These are phyloP conservation scores for Laothoe populi DNA, from an alignment of 2,888 invertebrate species.

Conservation along the genomic window DNA sequence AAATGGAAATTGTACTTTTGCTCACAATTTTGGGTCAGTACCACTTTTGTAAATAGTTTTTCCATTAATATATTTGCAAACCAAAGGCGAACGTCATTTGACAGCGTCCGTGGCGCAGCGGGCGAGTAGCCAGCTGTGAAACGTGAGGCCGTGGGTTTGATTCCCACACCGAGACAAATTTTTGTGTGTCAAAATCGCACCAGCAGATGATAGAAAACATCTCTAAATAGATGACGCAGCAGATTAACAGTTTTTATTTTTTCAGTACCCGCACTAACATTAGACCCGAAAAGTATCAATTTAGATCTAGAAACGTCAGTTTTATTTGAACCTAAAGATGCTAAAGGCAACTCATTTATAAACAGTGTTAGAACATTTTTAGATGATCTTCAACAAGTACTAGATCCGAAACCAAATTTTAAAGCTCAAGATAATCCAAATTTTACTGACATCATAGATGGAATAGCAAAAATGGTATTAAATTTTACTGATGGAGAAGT, in stretches of 20 bases:
- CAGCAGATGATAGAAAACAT: no score
- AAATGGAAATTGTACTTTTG: background rate
- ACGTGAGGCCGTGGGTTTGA: no score
- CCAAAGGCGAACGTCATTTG: no score
- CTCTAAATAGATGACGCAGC: no score
- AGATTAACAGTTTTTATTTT: no score
- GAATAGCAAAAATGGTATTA: background rate
- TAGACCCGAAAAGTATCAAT: slow-evolving; percentile 3
- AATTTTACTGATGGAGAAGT: background rate
- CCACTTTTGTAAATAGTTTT: no score
- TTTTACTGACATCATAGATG: background rate
- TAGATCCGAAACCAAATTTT: background rate
- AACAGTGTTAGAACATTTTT: background rate
- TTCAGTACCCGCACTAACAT: background rate
- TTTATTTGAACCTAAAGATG: slow-evolving; percentile 1
- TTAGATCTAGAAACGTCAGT: slow-evolving; percentile 10
- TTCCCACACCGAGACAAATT: no score
- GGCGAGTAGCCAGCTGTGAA: no score
- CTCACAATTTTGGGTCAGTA: background rate
- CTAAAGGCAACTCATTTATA: background rate
- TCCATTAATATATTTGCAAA: no score
- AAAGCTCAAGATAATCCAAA: background rate
- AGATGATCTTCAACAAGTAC: slow-evolving; percentile 4
- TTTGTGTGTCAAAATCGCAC: no score
- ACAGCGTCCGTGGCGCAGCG: no score